Conservation (phyloP, 1,140 invertebrate species). For the Eurosta solidaginis region DNA sequence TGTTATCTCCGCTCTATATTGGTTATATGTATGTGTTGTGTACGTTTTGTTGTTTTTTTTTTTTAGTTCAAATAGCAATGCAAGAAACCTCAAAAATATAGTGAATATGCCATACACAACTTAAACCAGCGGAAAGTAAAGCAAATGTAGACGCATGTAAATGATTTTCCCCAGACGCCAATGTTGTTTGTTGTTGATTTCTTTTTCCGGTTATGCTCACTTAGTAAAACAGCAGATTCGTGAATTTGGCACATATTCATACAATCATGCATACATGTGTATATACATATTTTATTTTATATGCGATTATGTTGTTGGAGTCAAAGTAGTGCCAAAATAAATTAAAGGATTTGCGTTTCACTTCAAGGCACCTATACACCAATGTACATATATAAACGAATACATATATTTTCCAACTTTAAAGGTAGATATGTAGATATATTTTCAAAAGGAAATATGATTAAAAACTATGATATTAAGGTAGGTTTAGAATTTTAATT, state of each 20-base stretch:
- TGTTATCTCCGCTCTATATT: neutral
- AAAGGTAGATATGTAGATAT: too few species aligned
- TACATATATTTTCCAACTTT: neutral
- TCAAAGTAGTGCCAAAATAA: neutral
- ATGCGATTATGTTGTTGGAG: neutral
- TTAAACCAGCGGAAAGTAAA: neutral
- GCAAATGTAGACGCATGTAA: constrained; percentile 24
- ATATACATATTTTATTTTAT: too few species aligned
- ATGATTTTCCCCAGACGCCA: constrained; percentile 4
- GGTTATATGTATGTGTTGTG: neutral
- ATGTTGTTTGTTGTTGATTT: neutral
- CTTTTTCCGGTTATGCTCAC: neutral
- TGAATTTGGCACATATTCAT: too few species aligned
- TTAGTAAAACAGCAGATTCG: too few species aligned
- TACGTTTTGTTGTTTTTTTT: neutral
- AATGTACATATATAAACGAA: neutral
- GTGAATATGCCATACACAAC: neutral
- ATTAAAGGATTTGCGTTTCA: constrained; percentile 3
- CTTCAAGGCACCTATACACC: neutral
- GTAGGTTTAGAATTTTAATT: too few species aligned
- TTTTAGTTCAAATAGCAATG: neutral
- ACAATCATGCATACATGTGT: too few species aligned
- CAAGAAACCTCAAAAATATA: neutral
- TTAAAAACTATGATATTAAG: too few species aligned
- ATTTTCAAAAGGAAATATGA: too few species aligned